Evolutionary conservation across 2,888 invertebrate genomes (phyloP).

Genomic region (Drosophila multiciliata): DNA sequence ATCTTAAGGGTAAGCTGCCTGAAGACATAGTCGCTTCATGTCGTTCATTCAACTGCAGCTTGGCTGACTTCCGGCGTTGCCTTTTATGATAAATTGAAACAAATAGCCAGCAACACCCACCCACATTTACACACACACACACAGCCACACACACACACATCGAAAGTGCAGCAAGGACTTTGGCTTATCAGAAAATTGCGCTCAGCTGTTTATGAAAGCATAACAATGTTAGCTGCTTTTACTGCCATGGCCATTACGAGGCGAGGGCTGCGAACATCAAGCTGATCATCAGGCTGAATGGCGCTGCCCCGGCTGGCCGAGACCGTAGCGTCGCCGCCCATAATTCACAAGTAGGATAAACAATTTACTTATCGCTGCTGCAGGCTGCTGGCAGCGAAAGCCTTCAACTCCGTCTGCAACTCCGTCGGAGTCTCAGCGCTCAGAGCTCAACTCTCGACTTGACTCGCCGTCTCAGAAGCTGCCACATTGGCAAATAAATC

Average conservation of each 20-base stretch:
- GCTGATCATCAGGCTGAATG: slow-evolving; percentile 77
- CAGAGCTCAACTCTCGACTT: slow-evolving; percentile 11
- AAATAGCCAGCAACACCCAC: slow-evolving; percentile 69
- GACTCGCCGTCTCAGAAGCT: slow-evolving; percentile 35
- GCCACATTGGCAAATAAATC: slow-evolving; percentile 81
- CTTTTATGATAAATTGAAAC: slow-evolving; percentile 80
- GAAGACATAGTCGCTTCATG: slow-evolving; percentile 52
- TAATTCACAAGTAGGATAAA: slow-evolving; percentile 80
- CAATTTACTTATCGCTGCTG: slow-evolving; percentile 79
- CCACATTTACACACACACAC: slow-evolving; percentile 17
- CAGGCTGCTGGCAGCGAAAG: slow-evolving; percentile 48
- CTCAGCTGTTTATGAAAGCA: slow-evolving; percentile 80
- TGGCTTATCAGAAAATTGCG: slow-evolving; percentile 79
- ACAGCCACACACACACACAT: slow-evolving; percentile 5
- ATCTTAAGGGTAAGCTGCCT: slow-evolving; percentile 65
- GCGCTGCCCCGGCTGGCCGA: slow-evolving; percentile 44
- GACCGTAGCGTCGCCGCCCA: slow-evolving; percentile 58
- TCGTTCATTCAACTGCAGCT: slow-evolving; percentile 77
- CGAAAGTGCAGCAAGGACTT: slow-evolving; percentile 54
- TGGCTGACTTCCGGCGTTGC: slow-evolving; percentile 78
- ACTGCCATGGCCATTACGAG: slow-evolving; percentile 59
- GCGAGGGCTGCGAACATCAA: slow-evolving; percentile 59
- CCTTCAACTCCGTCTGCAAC: slow-evolving; percentile 26
- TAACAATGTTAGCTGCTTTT: slow-evolving; percentile 75
- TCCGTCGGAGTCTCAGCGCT: slow-evolving; percentile 19